Percentiles rank a stretch among this genome's conserved stretches.
phyloP scores from a whole-genome alignment of 1,140 invertebrate genomes.

The Macrobrachium nipponense region DNA sequence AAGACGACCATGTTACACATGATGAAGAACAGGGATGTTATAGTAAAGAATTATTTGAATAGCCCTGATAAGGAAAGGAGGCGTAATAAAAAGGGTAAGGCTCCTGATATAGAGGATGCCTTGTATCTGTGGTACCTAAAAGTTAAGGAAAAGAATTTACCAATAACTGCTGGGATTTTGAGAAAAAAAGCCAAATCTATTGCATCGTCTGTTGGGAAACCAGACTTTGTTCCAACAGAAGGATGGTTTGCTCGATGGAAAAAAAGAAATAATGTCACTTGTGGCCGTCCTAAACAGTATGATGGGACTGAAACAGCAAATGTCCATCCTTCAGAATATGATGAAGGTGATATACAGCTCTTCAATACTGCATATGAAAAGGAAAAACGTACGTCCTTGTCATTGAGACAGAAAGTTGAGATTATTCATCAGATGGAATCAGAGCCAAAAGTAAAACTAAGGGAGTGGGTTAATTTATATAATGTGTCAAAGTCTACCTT shows the following conservation, averaged over 20 bases:
- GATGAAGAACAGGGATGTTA: conserved; percentile 36
- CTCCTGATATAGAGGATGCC: conserved; percentile 41
- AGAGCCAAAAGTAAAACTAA: conserved; percentile 37
- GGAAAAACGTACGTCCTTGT: conserved; percentile 34
- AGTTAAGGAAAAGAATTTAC: conserved; percentile 46
- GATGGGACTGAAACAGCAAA: conserved; percentile 36
- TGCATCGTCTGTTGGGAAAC: conserved; percentile 27
- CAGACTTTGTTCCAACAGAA: conserved; percentile 34
- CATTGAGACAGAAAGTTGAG: conserved; percentile 33
- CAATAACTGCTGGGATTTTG: conserved; percentile 34
- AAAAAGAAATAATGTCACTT: conserved; percentile 37
- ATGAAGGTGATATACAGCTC: conserved; percentile 35
- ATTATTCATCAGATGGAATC: conserved; percentile 39
- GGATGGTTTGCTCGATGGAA: conserved; percentile 41
- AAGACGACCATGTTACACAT: conserved; percentile 38
- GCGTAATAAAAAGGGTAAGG: conserved; percentile 37
- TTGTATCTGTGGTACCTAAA: conserved; percentile 38
- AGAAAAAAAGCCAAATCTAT: conserved; percentile 38
- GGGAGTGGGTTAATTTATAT: conserved; percentile 39
- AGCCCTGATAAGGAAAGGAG: conserved; percentile 33
- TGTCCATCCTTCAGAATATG: conserved; percentile 35
- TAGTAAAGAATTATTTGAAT: conserved; percentile 32
- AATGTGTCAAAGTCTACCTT: conserved; percentile 36
- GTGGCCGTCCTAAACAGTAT: conserved; percentile 38
- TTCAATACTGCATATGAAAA: conserved; percentile 39